Conservation (phyloP, 2,797 vertebrate species). For the Lutjanus campechanus region DNA sequence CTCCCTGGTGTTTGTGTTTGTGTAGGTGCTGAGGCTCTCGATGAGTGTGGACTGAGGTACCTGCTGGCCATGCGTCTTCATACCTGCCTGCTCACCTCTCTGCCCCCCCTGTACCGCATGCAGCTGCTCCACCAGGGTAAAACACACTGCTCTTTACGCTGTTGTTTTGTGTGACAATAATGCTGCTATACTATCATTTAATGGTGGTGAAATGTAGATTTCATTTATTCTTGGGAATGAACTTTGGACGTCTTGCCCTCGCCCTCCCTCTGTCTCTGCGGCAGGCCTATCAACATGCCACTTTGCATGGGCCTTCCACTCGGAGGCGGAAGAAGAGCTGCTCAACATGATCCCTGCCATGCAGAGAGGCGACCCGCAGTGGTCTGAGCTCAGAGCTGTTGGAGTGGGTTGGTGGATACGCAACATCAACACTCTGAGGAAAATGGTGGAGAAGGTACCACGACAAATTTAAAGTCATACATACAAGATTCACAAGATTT, state of each 20-base stretch:
- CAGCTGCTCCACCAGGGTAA: conserved; percentile 99
- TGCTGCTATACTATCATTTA: background rate
- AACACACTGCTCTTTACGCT: background rate
- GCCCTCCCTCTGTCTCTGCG: background rate
- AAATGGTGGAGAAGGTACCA: conserved; percentile 97
- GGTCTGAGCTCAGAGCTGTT: conserved; percentile 95
- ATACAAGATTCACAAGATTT: background rate
- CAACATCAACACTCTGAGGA: conserved; percentile 96
- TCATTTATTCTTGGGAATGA: background rate
- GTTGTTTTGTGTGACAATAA: background rate
- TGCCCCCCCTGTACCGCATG: conserved; percentile 95
- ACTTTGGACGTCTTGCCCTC: background rate
- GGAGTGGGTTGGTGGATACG: conserved; percentile 99
- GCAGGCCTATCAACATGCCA: conserved; percentile 97
- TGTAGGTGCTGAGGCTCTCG: conserved; percentile 95
- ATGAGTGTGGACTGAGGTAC: conserved; percentile 97
- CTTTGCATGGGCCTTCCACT: conserved; percentile 99
- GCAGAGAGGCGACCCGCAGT: conserved; percentile 97
- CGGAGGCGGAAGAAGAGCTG: conserved; percentile 97
- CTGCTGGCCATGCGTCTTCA: conserved; percentile 97
- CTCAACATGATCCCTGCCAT: conserved; percentile 98
- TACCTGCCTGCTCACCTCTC: conserved; percentile 96
- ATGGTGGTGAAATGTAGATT: background rate
- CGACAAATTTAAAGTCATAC: background rate
- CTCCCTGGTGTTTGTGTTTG: conserved; percentile 41